Evolutionary conservation across 2,888 invertebrate genomes (phyloP), one percentile per base, ranked within the genome.

Genomic region (Polymixis lichenea): DNA sequence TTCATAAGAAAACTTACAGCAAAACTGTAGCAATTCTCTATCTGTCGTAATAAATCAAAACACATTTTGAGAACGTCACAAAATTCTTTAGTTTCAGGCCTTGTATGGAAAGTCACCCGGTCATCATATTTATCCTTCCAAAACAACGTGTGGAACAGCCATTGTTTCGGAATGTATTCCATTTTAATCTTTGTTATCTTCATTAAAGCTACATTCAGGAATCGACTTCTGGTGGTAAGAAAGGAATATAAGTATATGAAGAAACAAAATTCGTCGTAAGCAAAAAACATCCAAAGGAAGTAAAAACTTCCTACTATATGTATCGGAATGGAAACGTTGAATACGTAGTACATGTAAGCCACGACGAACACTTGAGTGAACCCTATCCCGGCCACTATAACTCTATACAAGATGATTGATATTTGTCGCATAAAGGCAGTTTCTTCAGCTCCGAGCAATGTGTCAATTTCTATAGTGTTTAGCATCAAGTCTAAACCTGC

Each of bases 121-220:
- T 91, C 82, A 72, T 95, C 89, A 68, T 87, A 92, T 66, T 89
- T 81, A 46, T 90, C 86, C 49, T 84, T 91, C 95, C 95, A 95
- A 75, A 92, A 87, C 7, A 94, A 28, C 7, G 80, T 82, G 83
- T 92, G 87, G 51, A 94, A 92, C 9, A 93, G 53, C 22, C 91
- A 86, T 75, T 91, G 89, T n/a, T 90, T 89, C 0, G 93, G 92
- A 62, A 95, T 86, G 69, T 93, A 92, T 4, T 91, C 85, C 8
- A 89, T 74, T 22, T 93, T 90, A 58, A 94, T 86, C 0, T 92
- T 86, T 2, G 91, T 90, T 1, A 86, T 75, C 84, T 94, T 95
- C 74, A 94, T 89, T 62, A 95, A 83, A 28, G 94, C 91, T 0
- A 94, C 88, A 74, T 95, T 95, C 7, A 95, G 73, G 56, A 93